phyloP scores from a whole-genome alignment of 2,888 invertebrate species.

The Philaethria dido region DNA sequence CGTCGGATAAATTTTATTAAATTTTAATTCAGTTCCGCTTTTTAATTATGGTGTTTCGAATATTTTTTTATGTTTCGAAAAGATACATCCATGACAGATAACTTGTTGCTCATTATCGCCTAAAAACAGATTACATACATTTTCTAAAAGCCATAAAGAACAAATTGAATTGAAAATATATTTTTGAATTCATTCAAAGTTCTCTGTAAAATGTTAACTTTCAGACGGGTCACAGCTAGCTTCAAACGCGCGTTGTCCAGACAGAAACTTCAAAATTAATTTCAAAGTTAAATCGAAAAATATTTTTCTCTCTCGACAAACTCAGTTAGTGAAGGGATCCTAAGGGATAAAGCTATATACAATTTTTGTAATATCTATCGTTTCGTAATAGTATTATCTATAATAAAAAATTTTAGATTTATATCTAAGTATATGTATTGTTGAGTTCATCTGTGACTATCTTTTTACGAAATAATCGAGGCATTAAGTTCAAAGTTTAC shows the following conservation, averaged over 20 bases:
- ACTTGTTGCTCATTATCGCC: no score
- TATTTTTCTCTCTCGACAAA: conserved; percentile 63
- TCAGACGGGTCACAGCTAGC: conserved; percentile 50
- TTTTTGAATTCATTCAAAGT: conserved; percentile 46
- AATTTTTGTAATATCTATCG: conserved; percentile 18
- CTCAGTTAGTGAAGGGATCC: conserved; percentile 47
- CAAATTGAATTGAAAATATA: conserved; percentile 23
- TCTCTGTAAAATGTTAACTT: conserved; percentile 65
- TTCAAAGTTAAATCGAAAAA: conserved; percentile 77
- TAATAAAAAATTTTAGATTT: not conserved
- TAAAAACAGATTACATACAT: conserved; percentile 55
- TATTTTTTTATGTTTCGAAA: no score
- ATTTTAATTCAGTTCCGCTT: no score
- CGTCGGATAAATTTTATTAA: no score
- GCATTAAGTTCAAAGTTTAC: no score
- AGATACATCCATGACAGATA: no score
- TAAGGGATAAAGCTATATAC: conserved; percentile 27
- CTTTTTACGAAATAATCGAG: no score
- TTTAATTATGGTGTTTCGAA: no score
- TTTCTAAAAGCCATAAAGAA: conserved; percentile 62
- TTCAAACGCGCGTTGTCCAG: conserved; percentile 54
- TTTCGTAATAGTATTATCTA: not conserved
- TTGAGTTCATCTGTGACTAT: no score
- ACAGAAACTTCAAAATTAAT: conserved; percentile 75
- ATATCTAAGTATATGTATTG: no score